Conservation (phyloP, 1,140 invertebrate genomes). For the Drosophila jambulina region DNA sequence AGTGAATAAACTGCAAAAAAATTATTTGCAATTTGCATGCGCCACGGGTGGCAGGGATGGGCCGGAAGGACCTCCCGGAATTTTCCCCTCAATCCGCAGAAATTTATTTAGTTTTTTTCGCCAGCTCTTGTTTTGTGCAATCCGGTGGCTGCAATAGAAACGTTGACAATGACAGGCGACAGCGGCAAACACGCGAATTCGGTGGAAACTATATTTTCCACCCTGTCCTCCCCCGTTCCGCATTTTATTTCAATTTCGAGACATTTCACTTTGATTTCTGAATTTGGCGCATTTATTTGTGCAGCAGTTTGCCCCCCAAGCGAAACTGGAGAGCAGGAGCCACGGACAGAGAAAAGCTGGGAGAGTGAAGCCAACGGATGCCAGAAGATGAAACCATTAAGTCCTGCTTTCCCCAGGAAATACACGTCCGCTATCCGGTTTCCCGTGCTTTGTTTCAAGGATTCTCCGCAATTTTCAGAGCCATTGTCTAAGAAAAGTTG, state of each 20-base stretch:
- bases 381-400: conserved; percentile 5
- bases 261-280: conserved; percentile 67
- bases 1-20: conserved; percentile 48
- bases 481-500: too few species aligned
- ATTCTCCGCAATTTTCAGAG: neutral
- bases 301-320: conserved; percentile 8
- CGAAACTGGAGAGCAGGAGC: conserved; percentile 2
- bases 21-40: conserved; percentile 74
- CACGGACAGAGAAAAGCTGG: neutral
- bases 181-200: conserved; percentile 28
- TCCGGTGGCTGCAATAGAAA: conserved; percentile 58
- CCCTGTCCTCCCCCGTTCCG: neutral
- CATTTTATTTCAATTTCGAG: conserved; percentile 65
- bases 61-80: neutral
- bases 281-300: conserved; percentile 24
- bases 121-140: conserved; percentile 28
- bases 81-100: neutral
- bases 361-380: neutral
- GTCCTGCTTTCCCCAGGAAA: neutral
- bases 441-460: neutral
- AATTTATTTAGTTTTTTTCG: conserved; percentile 22
- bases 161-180: conserved; percentile 69
- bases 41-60: neutral
- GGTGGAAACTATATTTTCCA: conserved; percentile 12
- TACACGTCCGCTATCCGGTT: neutral